These are phyloP conservation scores for Caerostris darwini DNA, from an alignment of 1,140 invertebrate genomes.

Conservation along the genomic window DNA sequence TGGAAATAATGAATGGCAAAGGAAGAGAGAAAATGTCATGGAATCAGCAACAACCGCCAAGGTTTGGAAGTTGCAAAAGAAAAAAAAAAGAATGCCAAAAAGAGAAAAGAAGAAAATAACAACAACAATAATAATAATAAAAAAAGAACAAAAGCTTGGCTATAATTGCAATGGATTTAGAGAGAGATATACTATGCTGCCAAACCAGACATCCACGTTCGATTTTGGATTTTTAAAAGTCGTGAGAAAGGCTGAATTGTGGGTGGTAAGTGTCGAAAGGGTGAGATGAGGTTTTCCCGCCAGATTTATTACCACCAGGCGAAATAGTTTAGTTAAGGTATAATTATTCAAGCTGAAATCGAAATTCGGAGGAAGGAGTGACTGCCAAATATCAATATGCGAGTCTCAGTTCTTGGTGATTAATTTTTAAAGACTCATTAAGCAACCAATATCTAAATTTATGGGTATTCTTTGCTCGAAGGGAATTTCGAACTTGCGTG, in stretches of 20 bases:
- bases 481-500: too few relatives aligned
- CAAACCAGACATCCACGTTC: constrained; percentile 21
- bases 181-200: too few relatives aligned
- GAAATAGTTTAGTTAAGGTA: not conserved
- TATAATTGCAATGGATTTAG: too few relatives aligned
- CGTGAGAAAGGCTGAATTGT: constrained; percentile 14
- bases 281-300: not conserved
- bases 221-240: constrained; percentile 64
- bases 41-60: constrained; percentile 52
- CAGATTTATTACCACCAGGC: not conserved
- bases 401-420: not conserved
- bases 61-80: not conserved
- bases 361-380: not conserved
- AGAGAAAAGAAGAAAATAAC: not conserved
- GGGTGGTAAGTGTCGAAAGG: constrained; percentile 7
- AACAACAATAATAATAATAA: not conserved
- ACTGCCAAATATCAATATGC: constrained; percentile 10
- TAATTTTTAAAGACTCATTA: constrained; percentile 37
- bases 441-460: not conserved
- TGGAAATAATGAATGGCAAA: constrained; percentile 69
- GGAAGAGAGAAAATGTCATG: constrained; percentile 26
- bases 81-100: not conserved
- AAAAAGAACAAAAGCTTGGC: not conserved
- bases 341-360: not conserved
- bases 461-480: not conserved